Conservation (phyloP, 1,140 invertebrate genomes). For the Ladona fulva region DNA sequence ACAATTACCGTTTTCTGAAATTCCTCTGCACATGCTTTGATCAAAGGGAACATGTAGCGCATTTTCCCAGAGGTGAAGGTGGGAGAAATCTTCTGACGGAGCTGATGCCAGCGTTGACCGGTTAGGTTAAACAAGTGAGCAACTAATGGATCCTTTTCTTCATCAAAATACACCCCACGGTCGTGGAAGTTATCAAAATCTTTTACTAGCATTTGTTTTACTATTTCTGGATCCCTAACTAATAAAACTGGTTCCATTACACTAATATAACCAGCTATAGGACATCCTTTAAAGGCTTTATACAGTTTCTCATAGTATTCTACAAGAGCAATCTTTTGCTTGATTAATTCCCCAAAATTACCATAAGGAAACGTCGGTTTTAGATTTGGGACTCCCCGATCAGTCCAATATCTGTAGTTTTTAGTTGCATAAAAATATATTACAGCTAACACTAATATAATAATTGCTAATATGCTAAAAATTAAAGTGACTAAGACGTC, state of each 20-base stretch:
- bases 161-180: slow-evolving; percentile 37
- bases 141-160: slow-evolving; percentile 36
- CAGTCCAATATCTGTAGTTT: slow-evolving; percentile 35
- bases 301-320: background rate
- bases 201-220: slow-evolving; percentile 39
- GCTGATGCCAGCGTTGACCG: slow-evolving; percentile 43
- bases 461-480: no score
- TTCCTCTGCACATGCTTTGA: slow-evolving; percentile 33
- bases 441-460: no score
- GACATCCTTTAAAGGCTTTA: slow-evolving; percentile 13
- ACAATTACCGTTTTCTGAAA: slow-evolving; percentile 27
- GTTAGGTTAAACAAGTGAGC: slow-evolving; percentile 33
- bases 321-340: slow-evolving; percentile 29
- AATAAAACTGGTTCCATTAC: slow-evolving; percentile 27
- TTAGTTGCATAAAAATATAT: no score
- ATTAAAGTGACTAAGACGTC: no score
- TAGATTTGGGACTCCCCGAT: slow-evolving; percentile 33
- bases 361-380: slow-evolving; percentile 31
- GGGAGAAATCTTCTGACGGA: slow-evolving; percentile 46
- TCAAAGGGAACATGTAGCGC: slow-evolving; percentile 43
- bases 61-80: slow-evolving; percentile 50
- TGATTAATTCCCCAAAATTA: slow-evolving; percentile 29
- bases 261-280: slow-evolving; percentile 26
- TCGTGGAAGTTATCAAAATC: slow-evolving; percentile 36
- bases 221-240: slow-evolving; percentile 36